These are phyloP conservation scores for Anas platyrhynchos DNA, from an alignment of 2,113 vertebrate species.

Conservation along the genomic window DNA sequence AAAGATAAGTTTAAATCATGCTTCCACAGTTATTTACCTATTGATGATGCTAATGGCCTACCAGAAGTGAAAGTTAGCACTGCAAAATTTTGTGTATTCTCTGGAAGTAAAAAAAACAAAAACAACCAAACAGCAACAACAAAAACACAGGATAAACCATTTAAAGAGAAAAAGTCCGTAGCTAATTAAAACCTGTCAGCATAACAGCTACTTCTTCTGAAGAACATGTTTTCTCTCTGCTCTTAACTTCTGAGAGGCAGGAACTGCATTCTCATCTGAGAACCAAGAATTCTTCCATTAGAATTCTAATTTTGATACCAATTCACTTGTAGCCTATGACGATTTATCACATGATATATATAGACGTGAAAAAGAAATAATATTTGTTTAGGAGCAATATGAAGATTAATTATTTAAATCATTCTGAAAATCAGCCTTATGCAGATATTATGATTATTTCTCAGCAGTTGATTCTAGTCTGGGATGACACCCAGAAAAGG, in stretches of 20 bases:
- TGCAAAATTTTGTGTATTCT: background rate
- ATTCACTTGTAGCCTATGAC: background rate
- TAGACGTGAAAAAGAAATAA: background rate
- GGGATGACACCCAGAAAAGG: background rate
- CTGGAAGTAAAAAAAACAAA: background rate
- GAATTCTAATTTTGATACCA: background rate
- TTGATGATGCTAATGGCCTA: background rate
- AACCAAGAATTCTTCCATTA: background rate
- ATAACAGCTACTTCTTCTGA: background rate
- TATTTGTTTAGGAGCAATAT: background rate
- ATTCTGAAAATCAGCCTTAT: background rate
- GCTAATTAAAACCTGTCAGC: background rate
- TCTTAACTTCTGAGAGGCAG: background rate
- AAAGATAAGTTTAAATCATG: background rate
- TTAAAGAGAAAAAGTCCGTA: background rate
- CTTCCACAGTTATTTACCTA: background rate
- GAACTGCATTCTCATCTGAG: background rate
- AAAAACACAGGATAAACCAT: background rate
- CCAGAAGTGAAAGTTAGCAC: background rate
- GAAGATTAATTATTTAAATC: slow-evolving; percentile 21
- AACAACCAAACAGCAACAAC: background rate
- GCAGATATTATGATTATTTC: slow-evolving; percentile 21
- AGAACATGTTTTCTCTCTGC: background rate
- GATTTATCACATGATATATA: slow-evolving; percentile 20
- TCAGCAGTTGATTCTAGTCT: background rate